Conservation (phyloP, 1,140 invertebrate genomes). For the Nasonia longicornis region DNA sequence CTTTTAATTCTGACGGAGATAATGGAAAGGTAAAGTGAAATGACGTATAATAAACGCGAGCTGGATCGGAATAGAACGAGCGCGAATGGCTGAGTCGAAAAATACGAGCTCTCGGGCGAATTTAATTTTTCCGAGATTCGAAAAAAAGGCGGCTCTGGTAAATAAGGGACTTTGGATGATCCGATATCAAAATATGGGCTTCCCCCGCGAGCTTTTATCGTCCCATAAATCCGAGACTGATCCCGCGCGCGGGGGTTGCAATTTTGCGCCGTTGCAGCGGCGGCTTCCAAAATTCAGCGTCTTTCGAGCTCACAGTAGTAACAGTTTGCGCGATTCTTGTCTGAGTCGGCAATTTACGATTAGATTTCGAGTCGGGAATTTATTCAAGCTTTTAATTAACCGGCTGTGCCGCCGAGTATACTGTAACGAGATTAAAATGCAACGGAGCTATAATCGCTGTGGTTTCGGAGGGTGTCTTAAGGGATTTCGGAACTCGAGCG, state of each 20-base stretch:
- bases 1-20: not conserved
- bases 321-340: not conserved
- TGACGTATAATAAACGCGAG: no score
- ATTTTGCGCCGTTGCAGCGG: not conserved
- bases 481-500: not conserved
- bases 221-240: constrained; percentile 49
- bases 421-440: not conserved
- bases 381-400: constrained; percentile 16
- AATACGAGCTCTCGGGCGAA: not conserved
- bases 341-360: constrained; percentile 20
- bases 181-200: constrained; percentile 50
- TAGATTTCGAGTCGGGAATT: constrained; percentile 5
- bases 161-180: constrained; percentile 56
- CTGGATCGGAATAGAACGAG: no score
- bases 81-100: no score
- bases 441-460: not conserved
- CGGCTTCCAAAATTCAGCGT: not conserved
- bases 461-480: not conserved
- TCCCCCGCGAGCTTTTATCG: constrained; percentile 46
- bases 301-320: not conserved
- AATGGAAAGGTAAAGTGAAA: not conserved
- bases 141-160: constrained; percentile 52
- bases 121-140: not conserved
- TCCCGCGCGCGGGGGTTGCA: not conserved
- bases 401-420: not conserved